phyloP scores from a whole-genome alignment of 2,113 vertebrate species.

The Bufo gargarizans region DNA sequence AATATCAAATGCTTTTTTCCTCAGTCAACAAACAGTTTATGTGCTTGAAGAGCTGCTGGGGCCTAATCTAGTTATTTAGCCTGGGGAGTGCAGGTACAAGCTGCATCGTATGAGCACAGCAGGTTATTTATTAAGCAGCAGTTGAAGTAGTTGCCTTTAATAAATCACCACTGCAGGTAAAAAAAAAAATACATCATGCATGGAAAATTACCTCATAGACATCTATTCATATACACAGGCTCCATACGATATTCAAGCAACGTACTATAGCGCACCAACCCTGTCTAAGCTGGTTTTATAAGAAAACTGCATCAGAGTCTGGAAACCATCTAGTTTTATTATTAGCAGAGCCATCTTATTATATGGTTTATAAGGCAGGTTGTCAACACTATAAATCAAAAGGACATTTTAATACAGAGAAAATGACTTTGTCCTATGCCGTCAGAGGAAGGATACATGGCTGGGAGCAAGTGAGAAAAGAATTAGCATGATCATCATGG shows the following conservation, averaged over 20 bases:
- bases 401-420: conserved; percentile 35
- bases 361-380: conserved; percentile 16
- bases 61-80: conserved; percentile 25
- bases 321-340: conserved; percentile 60
- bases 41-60: not conserved
- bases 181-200: conserved; percentile 8
- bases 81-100: not conserved
- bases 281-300: not conserved
- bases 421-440: conserved; percentile 26
- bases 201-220: not conserved
- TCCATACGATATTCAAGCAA: not conserved
- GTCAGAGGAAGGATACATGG: conserved; percentile 17
- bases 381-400: conserved; percentile 57
- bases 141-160: not conserved
- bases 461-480: conserved; percentile 46
- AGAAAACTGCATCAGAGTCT: conserved; percentile 36
- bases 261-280: not conserved
- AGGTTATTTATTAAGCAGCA: conserved; percentile 20
- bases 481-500: conserved; percentile 19
- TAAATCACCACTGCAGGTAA: not conserved
- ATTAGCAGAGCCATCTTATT: conserved; percentile 46
- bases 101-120: not conserved
- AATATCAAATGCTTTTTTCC: not conserved
- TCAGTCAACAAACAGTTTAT: conserved; percentile 12
- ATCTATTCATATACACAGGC: not conserved